A percentile compares a stretch with the other conserved stretches of the same genome.
Conservation (phyloP, 2,797 vertebrate species). For the Vespertilio murinus region DNA sequence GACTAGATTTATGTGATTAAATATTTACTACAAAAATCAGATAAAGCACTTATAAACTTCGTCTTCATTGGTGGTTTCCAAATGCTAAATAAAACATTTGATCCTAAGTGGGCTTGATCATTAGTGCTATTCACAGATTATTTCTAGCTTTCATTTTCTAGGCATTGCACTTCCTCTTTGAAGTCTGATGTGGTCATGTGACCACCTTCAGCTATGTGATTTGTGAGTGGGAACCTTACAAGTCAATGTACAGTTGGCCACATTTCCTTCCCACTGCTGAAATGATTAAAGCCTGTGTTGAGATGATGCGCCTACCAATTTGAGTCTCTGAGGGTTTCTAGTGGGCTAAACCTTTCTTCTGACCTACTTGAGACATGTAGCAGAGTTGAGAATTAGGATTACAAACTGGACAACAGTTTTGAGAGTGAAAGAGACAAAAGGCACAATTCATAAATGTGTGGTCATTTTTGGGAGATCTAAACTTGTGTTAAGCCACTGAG, state of each 20-base stretch:
- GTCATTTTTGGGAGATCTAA: not conserved
- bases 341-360: not conserved
- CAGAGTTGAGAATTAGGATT: not conserved
- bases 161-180: not conserved
- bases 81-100: constrained; percentile 1
- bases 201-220: not conserved
- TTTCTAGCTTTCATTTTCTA: not conserved
- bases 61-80: not conserved
- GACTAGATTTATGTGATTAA: not conserved
- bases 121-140: not conserved
- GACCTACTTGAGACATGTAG: not conserved
- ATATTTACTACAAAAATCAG: constrained; percentile 9
- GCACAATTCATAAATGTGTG: not conserved
- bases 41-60: not conserved
- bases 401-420: not conserved
- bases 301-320: not conserved
- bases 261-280: not conserved
- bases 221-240: not conserved
- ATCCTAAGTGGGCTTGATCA: not conserved
- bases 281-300: not conserved
- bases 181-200: not conserved
- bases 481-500: not conserved
- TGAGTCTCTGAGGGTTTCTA: not conserved
- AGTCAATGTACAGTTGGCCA: not conserved
- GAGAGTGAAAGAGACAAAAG: not conserved